Evolutionary conservation across 2,888 invertebrate genomes (phyloP).

Genomic region (Drosophila buzzatii): DNA sequence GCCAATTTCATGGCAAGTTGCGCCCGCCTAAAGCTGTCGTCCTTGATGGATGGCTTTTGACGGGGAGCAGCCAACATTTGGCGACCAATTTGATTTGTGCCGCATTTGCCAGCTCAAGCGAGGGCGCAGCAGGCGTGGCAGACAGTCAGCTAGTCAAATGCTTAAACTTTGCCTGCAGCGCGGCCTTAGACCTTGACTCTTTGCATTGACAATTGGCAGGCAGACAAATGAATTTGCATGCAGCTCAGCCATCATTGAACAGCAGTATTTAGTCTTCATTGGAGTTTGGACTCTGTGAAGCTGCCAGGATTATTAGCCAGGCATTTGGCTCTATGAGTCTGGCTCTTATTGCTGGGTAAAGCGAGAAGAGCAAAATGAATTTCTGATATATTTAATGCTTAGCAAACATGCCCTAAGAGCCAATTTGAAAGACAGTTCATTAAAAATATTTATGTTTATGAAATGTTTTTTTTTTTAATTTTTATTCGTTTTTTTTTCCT

Average conservation of each 20-base stretch:
- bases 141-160: background rate
- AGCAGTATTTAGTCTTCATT: background rate
- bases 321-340: too few species aligned
- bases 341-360: too few species aligned
- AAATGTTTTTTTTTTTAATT: too few species aligned
- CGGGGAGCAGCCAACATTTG: slow-evolving; percentile 58
- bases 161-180: slow-evolving; percentile 38
- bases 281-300: background rate
- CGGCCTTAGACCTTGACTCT: slow-evolving; percentile 17
- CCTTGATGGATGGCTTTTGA: slow-evolving; percentile 78
- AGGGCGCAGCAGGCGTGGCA: background rate
- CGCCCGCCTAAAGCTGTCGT: slow-evolving; percentile 61
- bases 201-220: slow-evolving; percentile 6
- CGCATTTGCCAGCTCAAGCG: slow-evolving; percentile 23
- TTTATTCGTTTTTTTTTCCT: too few species aligned
- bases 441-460: too few species aligned
- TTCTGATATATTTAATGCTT: background rate
- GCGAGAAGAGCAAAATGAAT: background rate
- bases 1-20: slow-evolving; percentile 78
- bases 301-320: background rate
- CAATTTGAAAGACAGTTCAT: too few species aligned
- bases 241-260: background rate
- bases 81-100: slow-evolving; percentile 77
- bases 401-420: too few species aligned
- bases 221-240: slow-evolving; percentile 9